Base-by-base conservation (phyloP, 1,140 invertebrate species). In the Nasonia vitripennis region DNA sequence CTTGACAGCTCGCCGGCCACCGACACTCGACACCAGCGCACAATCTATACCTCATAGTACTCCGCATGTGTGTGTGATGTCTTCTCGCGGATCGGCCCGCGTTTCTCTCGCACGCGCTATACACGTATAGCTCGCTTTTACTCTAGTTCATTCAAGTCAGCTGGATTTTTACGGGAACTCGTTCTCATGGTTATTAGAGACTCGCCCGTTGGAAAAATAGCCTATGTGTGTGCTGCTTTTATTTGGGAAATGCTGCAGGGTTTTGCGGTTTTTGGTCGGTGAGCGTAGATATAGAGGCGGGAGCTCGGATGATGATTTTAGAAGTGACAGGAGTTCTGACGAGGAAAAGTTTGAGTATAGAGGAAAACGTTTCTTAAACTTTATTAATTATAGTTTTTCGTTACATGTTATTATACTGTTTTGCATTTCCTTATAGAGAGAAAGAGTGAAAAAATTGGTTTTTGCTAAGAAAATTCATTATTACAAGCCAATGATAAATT, bases 1-100 rank as follows among this genome's bases (percentile, higher is more conserved):
- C 89, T 91, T 92, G 92, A 93, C 92, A 92, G 90, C 41, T n/a
- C 74, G 74, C 74, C 91, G 89, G 91, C 92, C 87, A 89, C 89
- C 86, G 92, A 91, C 81, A 93, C 86, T 91, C 86, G 91, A 93
- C 89, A 93, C 90, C 89, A 87, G 27, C 20, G 20, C 20, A n/a
- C 51, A 4, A 37, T 37, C 34, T 37, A 27, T 27, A 37, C 34
- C 3, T 37, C 0, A 37, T 37, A 37, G 34, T 62, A n/a, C 17
- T 17, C 55, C 7, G 20, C 20, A 1, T n/a, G 17, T 62, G 7
- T 17, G 55, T 9, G 55, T 6, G 55, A 71, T 23, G 34, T 62
- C 20, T 37, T 27, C 55, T 55, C 81, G 75, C 27, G 41, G 84
- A 81, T 73, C 81, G 73, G 81, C 67, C 79, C 34, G 34, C 75